Evolutionary conservation across 2,888 invertebrate species (phyloP).

Genomic region (Acleris emargana): DNA sequence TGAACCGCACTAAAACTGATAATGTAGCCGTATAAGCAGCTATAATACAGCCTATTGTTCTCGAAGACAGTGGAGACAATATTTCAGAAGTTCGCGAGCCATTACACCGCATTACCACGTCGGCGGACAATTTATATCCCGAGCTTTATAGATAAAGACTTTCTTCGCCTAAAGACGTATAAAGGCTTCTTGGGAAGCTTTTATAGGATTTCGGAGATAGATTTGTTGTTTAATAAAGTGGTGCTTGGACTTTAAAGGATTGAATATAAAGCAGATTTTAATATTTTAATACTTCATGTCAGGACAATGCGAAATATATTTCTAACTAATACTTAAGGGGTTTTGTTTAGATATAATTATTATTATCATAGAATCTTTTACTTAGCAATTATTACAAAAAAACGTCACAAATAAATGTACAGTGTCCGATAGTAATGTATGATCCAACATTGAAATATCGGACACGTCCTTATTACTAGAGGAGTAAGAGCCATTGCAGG

Average conservation of each 20-base stretch:
- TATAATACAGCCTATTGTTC: constrained; percentile 8
- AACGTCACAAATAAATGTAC: too few relatives aligned
- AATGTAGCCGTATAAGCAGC: constrained; percentile 1
- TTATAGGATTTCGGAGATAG: constrained; percentile 5
- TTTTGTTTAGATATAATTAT: too few relatives aligned
- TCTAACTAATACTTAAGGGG: too few relatives aligned
- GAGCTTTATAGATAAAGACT: constrained; percentile 41
- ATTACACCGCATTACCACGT: constrained; percentile 60
- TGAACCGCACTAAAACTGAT: background rate
- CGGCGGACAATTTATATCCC: constrained; percentile 37
- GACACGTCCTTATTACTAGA: too few relatives aligned
- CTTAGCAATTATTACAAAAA: too few relatives aligned
- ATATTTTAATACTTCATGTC: too few relatives aligned
- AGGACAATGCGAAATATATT: too few relatives aligned
- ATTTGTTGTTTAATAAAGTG: background rate
- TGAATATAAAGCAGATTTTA: too few relatives aligned
- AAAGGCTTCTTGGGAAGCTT: constrained; percentile 4
- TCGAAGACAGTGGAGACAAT: constrained; percentile 47
- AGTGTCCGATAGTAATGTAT: too few relatives aligned
- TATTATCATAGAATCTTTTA: too few relatives aligned
- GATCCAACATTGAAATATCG: too few relatives aligned
- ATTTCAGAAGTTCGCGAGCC: constrained; percentile 65
- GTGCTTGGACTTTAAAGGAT: background rate
- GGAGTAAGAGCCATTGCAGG: too few relatives aligned
- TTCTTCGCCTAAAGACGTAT: constrained; percentile 34